These are phyloP conservation scores for Epinotia brunnichana DNA, from an alignment of 2,888 invertebrate species.

Conservation along the genomic window DNA sequence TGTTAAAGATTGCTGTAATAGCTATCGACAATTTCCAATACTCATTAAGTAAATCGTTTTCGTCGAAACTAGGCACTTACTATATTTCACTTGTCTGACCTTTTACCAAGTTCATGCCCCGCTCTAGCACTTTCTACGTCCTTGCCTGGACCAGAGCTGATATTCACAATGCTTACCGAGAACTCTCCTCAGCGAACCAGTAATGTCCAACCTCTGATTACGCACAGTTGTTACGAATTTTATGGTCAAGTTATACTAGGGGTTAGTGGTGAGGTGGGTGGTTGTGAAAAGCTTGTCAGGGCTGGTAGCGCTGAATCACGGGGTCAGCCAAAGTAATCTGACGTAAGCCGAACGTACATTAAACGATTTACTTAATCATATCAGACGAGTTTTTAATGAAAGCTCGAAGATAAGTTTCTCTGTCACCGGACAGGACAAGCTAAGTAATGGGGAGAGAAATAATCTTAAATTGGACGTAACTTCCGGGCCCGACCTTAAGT, in stretches of 20 bases:
- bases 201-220: not conserved
- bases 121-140: slow-evolving; percentile 58
- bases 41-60: not conserved
- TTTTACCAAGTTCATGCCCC: slow-evolving; percentile 56
- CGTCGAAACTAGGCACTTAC: slow-evolving; percentile 5
- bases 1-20: not conserved
- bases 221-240: not conserved
- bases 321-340: slow-evolving; percentile 57
- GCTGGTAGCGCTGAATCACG: slow-evolving; percentile 42
- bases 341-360: slow-evolving; percentile 53
- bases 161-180: slow-evolving; percentile 2
- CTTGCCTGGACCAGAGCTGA: slow-evolving; percentile 52
- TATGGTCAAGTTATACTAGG: not conserved
- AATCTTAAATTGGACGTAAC: slow-evolving; percentile 31
- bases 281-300: not conserved
- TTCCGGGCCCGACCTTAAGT: slow-evolving; percentile 23
- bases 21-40: slow-evolving; percentile 19
- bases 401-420: slow-evolving; percentile 41
- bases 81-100: slow-evolving; percentile 49
- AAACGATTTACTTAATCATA: slow-evolving; percentile 45
- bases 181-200: not conserved
- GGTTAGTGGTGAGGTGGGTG: not conserved
- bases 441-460: slow-evolving; percentile 38
- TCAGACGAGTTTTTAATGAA: slow-evolving; percentile 41
- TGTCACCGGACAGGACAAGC: slow-evolving; percentile 36